These are phyloP conservation scores for Urocitellus parryii DNA, from an alignment of 2,113 vertebrate genomes.

Conservation along the genomic window DNA sequence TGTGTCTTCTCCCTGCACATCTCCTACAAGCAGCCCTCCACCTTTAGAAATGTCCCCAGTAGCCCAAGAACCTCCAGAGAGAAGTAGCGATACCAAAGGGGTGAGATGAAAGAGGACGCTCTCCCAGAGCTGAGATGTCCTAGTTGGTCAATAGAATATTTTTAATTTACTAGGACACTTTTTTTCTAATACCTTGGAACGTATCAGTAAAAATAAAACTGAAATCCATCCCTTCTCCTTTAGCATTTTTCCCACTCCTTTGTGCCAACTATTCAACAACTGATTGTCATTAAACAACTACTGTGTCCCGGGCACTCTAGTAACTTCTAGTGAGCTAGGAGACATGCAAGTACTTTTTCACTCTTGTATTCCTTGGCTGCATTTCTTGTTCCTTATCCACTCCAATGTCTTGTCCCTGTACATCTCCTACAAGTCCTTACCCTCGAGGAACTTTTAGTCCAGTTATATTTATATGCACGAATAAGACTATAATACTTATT, in stretches of 20 bases:
- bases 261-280: neutral
- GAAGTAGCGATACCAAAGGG: neutral
- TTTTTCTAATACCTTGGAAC: neutral
- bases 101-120: neutral
- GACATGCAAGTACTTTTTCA: neutral
- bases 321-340: neutral
- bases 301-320: neutral
- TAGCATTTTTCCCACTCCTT: neutral
- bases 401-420: neutral
- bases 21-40: neutral
- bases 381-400: neutral
- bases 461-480: neutral
- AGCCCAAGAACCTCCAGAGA: neutral
- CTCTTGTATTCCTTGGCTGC: neutral
- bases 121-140: neutral
- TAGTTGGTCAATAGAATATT: neutral
- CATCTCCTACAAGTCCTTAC: neutral
- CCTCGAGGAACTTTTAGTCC: neutral
- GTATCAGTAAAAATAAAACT: neutral
- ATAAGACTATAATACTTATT: neutral
- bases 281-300: neutral
- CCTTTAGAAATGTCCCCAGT: neutral
- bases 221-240: neutral
- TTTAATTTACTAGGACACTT: neutral
- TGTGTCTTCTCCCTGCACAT: neutral